These are phyloP conservation scores for Cybosia mesomella DNA, from an alignment of 2,888 invertebrate genomes.

Conservation along the genomic window DNA sequence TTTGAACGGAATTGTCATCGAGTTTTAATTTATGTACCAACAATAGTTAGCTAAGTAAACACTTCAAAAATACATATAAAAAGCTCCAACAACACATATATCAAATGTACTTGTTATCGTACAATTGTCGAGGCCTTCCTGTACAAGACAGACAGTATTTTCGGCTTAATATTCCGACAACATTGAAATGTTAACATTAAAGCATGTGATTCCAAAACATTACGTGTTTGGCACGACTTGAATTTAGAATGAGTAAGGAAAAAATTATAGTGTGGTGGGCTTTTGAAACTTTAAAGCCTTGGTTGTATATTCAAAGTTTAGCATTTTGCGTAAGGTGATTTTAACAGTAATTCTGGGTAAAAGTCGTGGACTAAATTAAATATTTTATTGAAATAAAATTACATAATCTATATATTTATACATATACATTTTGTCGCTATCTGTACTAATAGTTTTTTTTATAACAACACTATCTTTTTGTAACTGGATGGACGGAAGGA, in stretches of 20 bases:
- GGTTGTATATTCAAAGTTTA: neutral
- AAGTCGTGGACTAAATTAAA: too few relatives aligned
- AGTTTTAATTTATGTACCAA: too few relatives aligned
- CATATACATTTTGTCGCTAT: too few relatives aligned
- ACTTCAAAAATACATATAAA: neutral
- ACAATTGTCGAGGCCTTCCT: neutral
- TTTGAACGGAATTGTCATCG: too few relatives aligned
- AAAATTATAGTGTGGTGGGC: neutral
- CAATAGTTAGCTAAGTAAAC: neutral
- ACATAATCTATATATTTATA: too few relatives aligned
- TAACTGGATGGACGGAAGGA: too few relatives aligned
- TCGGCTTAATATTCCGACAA: constrained; percentile 38
- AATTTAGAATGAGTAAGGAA: constrained; percentile 18
- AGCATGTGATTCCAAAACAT: constrained; percentile 32
- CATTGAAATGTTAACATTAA: constrained; percentile 30
- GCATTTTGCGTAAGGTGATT: neutral
- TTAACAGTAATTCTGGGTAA: neutral
- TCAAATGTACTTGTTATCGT: constrained; percentile 4
- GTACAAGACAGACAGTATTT: neutral
- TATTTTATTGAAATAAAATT: too few relatives aligned
- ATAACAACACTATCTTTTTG: too few relatives aligned
- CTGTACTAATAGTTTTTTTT: too few relatives aligned
- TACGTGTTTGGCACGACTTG: constrained; percentile 16
- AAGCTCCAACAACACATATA: neutral
- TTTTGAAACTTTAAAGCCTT: neutral